Evolutionary conservation across 1,140 invertebrate genomes (phyloP).

Genomic region (Teleogryllus occipitalis): DNA sequence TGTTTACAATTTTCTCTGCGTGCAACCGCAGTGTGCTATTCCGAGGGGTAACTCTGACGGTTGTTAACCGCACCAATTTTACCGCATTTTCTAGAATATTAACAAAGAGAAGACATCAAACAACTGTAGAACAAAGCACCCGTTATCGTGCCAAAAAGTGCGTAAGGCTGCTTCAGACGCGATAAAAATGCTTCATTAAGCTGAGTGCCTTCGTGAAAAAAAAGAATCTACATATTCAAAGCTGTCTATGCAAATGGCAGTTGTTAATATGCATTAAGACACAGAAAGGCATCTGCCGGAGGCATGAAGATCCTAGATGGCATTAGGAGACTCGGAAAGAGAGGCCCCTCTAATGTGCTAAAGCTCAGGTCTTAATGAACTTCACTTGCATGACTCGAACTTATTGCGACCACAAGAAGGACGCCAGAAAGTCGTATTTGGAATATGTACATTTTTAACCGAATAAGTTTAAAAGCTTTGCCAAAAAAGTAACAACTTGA

Average conservation of each 20-base stretch:
- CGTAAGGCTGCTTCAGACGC: background rate
- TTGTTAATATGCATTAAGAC: constrained; percentile 1
- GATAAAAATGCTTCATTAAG: background rate
- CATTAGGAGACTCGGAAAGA: background rate
- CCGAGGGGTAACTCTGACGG: too few species aligned
- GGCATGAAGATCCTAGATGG: background rate
- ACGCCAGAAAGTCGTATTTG: too few species aligned
- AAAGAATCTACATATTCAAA: background rate
- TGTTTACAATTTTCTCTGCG: too few species aligned
- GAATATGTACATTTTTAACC: too few species aligned
- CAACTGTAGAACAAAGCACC: background rate
- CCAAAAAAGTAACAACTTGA: too few species aligned
- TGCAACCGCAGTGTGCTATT: too few species aligned
- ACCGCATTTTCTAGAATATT: too few species aligned
- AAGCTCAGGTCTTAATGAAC: background rate
- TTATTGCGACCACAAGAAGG: background rate
- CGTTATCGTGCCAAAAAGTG: background rate
- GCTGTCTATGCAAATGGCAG: background rate
- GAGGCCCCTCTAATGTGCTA: background rate
- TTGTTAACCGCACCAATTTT: too few species aligned
- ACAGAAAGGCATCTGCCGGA: background rate
- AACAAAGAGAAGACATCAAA: background rate
- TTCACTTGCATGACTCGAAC: background rate
- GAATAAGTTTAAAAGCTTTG: too few species aligned
- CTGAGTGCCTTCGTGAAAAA: background rate